phyloP scores from a whole-genome alignment of 1,140 invertebrate species.

The Calliopsis andreniformis region DNA sequence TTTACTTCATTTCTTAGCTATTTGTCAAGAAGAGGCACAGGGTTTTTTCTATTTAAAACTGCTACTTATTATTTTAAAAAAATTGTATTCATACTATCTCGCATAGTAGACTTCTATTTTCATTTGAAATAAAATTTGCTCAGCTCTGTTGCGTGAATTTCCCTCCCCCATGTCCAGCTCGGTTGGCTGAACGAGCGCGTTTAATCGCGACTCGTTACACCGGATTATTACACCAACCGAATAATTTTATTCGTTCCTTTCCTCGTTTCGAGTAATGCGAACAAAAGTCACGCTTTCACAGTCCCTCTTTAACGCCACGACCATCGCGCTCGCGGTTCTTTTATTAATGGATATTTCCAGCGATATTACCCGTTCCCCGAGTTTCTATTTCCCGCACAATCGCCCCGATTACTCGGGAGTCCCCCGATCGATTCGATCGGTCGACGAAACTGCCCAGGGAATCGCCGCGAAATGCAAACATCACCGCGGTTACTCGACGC shows the following conservation, averaged over 20 bases:
- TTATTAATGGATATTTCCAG: conserved; percentile 49
- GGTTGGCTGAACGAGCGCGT: background rate
- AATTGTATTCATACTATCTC: too few species aligned
- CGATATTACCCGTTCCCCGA: background rate
- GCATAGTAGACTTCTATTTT: too few species aligned
- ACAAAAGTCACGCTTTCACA: conserved; percentile 67
- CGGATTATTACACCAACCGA: conserved; percentile 43
- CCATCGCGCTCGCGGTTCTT: conserved; percentile 32
- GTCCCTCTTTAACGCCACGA: conserved; percentile 47
- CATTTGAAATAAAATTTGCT: too few species aligned
- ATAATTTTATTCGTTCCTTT: conserved; percentile 57
- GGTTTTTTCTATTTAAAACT: too few species aligned
- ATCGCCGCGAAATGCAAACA: background rate
- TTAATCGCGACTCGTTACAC: conserved; percentile 36
- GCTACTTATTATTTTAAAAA: too few species aligned
- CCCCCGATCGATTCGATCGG: background rate
- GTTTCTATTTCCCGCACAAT: conserved; percentile 36
- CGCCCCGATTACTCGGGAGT: background rate
- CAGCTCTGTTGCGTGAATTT: too few species aligned
- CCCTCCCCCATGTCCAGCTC: too few species aligned
- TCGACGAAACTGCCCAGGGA: background rate
- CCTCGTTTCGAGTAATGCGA: conserved; percentile 61
- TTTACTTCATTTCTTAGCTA: too few species aligned
- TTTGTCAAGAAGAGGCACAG: too few species aligned
- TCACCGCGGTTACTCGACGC: background rate